Evolutionary conservation across 2,888 invertebrate species (phyloP), one percentile per base, ranked within the genome.

Genomic region (Muscina levida): DNA sequence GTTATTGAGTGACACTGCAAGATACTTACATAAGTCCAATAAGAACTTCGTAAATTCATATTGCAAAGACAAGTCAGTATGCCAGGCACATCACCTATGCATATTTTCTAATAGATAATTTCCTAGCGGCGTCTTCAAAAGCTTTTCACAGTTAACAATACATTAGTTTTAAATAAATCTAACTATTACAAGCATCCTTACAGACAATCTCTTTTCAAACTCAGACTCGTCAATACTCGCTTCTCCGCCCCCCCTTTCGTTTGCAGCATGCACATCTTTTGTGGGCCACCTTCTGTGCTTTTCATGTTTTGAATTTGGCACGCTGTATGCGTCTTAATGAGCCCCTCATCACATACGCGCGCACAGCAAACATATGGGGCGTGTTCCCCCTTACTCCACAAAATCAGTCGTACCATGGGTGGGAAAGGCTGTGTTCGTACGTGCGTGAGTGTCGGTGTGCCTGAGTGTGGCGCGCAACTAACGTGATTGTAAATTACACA

Each of bases 321-420:
- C 81, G 74, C 81, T 77, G 74, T 77, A 71, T 78, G 81, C 74
- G 72, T 75, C 81, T 77, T 78, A 81, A 81, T 81, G 81, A 81
- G 81, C 81, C 56, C 74, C 59, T 37, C 46, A 19, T 26, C 53
- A 39, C 2, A 17, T n/a, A 22, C 17, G 39, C 39, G 1, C 51
- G 44, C 37, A 57, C 31, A 10, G 17, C 57, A 57, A 31, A 57
- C 57, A 62, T 22, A 42, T 62, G 62, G 62, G 62, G 62, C 62
- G 62, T 62, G 42, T 62, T 6, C 22, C 19, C 62, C 19, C 19
- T 31, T 31, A n/a, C n/a, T n/a, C n/a, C n/a, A n/a, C n/a, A n/a
- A n/a, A n/a, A n/a, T n/a, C n/a, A n/a, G n/a, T n/a, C n/a, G 3
- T 31, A 31, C 31, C 31, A 5, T 24, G 53, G 24, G 53, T 53